Base-by-base conservation (phyloP, 2,113 vertebrate species). In the Passer domesticus region DNA sequence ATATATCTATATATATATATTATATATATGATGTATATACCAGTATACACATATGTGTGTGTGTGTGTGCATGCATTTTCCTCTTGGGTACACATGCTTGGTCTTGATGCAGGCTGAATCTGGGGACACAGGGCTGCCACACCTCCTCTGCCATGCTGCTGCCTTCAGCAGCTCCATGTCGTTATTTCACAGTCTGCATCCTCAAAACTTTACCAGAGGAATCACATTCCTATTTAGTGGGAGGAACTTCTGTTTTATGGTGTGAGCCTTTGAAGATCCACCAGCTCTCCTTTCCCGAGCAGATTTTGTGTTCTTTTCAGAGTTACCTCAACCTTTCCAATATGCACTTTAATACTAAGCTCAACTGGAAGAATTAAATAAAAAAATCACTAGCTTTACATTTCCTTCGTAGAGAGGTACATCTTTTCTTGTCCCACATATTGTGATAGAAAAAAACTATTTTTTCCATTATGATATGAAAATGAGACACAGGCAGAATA, bases 31-130 rank as follows among this genome's bases (percentile, higher is more conserved):
- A 5, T 39, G 12, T 23, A 19, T 3, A 15, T 14, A 33, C 10
- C 6, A 8, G 2, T 6, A 4, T 8, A 8, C 15, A 9, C 10
- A 1, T 13, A 0, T 10, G 4, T 27, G 23, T 28, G 8, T 25
- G 39, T 28, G 10, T 37, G 7, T 22, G 6, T 27, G 9, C 1
- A 0, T 13, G 6, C 3, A 2, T 53, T 55, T 43, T 41, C 16
- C 25, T 62, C 12, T 11, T 68, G 37, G 46, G 17, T 58, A 25
- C 24, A 31, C 23, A 7, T 3, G 4, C 28, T 78, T 39, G 31
- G 7, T 50, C 27, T 37, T 4, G 18, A 6, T 50, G 25, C 8
- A 70, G 22, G 28, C 8, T 70, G 56, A 49, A 44, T 30, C 16
- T 21, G 27, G 28, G 33, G 21, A 11, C 21, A 16, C 2, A 16